Conservation (phyloP, 2,113 vertebrate genomes). For the Hippocampus guttulatus region DNA sequence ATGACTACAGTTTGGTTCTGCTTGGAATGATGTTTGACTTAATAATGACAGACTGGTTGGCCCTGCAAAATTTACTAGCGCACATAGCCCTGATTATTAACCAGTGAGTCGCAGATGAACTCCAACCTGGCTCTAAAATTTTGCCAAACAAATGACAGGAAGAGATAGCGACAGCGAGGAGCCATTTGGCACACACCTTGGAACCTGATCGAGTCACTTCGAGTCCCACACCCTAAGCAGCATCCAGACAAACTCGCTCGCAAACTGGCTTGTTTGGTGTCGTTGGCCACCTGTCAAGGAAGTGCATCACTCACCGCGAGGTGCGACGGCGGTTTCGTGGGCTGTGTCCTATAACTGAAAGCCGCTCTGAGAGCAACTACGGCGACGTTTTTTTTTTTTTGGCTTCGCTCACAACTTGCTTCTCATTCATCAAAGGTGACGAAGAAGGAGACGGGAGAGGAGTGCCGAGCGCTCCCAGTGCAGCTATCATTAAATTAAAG, state of each 20-base stretch:
- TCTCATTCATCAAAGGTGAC: constrained; percentile 55
- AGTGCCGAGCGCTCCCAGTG: constrained; percentile 34
- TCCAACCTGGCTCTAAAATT: no score
- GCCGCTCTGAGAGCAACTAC: constrained; percentile 40
- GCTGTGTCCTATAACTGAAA: constrained; percentile 28
- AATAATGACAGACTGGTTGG: no score
- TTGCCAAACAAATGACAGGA: neutral
- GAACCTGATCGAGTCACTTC: constrained; percentile 42
- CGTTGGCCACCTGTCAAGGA: constrained; percentile 43
- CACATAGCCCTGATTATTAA: no score
- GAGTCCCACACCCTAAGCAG: no score
- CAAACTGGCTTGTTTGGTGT: constrained; percentile 36
- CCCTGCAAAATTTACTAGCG: no score
- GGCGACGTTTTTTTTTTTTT: constrained; percentile 14
- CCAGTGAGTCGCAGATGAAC: no score
- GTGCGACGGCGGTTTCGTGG: constrained; percentile 12
- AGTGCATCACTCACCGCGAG: constrained; percentile 30
- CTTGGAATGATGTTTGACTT: no score
- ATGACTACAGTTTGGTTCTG: no score
- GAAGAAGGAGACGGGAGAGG: constrained; percentile 28
- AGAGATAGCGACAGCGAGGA: constrained; percentile 34
- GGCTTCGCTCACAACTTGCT: constrained; percentile 21
- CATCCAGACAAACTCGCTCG: no score
- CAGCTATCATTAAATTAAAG: constrained; percentile 56
- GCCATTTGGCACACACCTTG: constrained; percentile 40